Conservation (phyloP, 1,140 invertebrate genomes). For the Coptotermes formosanus region DNA sequence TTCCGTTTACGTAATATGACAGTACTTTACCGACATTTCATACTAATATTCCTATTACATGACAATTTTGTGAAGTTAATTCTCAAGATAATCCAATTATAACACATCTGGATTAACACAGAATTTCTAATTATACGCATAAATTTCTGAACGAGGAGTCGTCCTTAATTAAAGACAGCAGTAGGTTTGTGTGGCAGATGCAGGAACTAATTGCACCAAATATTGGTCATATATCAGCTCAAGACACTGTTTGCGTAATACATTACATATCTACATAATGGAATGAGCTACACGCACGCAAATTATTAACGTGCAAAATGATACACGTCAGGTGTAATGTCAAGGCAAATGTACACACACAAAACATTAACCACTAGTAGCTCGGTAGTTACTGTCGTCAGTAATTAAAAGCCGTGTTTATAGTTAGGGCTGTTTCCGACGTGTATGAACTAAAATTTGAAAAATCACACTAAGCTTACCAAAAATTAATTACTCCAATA, state of each 20-base stretch:
- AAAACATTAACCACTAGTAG: neutral
- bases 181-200: neutral
- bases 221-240: neutral
- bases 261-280: neutral
- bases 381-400: neutral
- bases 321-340: neutral
- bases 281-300: neutral
- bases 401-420: neutral
- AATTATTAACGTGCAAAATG: neutral
- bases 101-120: no score
- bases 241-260: neutral
- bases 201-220: neutral
- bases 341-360: neutral
- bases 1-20: no score
- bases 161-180: neutral
- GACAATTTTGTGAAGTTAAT: no score
- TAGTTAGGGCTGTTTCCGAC: no score
- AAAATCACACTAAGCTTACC: neutral
- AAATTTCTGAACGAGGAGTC: no score
- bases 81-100: no score
- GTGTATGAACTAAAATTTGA: neutral
- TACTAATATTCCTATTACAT: no score
- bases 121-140: no score
- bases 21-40: no score
- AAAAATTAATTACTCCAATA: neutral